These are phyloP conservation scores for Manduca sexta DNA, from an alignment of 1,140 invertebrate species.

Conservation along the genomic window DNA sequence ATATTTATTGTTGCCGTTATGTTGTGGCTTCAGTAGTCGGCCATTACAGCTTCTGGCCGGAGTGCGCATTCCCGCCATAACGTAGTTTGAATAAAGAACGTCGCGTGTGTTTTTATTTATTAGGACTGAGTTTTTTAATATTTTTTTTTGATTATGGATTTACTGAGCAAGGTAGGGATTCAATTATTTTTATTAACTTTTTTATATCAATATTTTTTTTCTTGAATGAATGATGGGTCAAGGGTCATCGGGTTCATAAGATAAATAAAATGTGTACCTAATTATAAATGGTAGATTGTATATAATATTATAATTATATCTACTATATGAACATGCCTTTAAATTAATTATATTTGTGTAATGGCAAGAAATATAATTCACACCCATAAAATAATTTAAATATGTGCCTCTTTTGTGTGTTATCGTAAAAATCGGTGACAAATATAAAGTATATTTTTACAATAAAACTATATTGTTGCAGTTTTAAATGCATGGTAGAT, in stretches of 20 bases:
- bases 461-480: no score
- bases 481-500: no score
- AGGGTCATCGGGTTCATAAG: background rate
- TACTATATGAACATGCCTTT: background rate
- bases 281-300: no score
- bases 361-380: background rate
- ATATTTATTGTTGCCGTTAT: constrained; percentile 7
- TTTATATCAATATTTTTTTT: background rate
- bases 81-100: constrained; percentile 4
- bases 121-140: background rate
- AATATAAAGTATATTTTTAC: no score
- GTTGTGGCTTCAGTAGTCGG: constrained; percentile 9
- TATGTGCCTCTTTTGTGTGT: no score
- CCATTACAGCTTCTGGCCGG: constrained; percentile 5
- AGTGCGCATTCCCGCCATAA: constrained; percentile 5
- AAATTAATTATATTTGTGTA: background rate
- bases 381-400: no score
- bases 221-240: background rate
- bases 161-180: constrained; percentile 3
- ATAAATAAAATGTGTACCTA: background rate
- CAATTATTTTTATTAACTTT: no score
- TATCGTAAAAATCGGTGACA: no score
- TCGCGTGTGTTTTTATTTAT: constrained; percentile 5
- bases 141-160: background rate
- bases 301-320: no score